phyloP scores from a whole-genome alignment of 2,113 vertebrate genomes.

The Ploceus nigricollis region DNA sequence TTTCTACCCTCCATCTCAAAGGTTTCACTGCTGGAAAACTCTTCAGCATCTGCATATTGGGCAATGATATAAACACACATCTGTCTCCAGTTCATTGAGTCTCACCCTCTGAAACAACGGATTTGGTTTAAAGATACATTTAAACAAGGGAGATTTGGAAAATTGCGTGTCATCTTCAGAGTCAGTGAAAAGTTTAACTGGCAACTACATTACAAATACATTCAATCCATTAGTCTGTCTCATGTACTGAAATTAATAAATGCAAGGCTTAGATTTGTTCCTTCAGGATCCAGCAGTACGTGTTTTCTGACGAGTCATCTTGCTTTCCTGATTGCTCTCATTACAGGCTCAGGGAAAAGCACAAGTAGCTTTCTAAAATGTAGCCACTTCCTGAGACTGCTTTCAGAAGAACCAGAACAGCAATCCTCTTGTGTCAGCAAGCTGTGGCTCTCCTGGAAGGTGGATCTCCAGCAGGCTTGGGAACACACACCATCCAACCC shows the following conservation, averaged over 20 bases:
- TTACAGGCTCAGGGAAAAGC: not conserved
- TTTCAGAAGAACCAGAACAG: not conserved
- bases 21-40: not conserved
- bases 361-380: not conserved
- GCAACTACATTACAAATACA: conserved; percentile 22
- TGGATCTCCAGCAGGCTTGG: not conserved
- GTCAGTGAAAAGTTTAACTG: not conserved
- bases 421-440: not conserved
- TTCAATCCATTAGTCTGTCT: conserved; percentile 5
- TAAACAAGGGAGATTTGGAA: not conserved
- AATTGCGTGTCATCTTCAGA: not conserved
- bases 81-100: not conserved
- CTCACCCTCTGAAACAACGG: not conserved
- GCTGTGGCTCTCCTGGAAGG: not conserved
- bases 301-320: not conserved
- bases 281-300: not conserved
- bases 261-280: conserved; percentile 7
- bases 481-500: accelerated
- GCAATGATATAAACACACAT: not conserved
- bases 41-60: not conserved
- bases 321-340: not conserved
- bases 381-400: not conserved
- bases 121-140: not conserved
- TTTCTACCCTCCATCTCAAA: not conserved
- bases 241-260: conserved; percentile 14